Conservation (phyloP, 2,797 vertebrate genomes). For the Cryptoprocta ferox region DNA sequence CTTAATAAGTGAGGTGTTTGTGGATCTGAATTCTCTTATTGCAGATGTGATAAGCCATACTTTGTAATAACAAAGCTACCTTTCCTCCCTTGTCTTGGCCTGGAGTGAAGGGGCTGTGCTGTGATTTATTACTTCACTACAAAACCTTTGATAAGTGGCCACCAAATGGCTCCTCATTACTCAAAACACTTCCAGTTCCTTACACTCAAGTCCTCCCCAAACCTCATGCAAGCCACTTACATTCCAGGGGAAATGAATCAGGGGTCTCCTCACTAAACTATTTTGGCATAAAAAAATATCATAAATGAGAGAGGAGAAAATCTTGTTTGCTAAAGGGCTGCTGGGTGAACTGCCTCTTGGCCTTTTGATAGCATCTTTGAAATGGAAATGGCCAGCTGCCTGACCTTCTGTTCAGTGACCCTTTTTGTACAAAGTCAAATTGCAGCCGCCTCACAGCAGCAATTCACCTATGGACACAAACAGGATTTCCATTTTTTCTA, state of each 20-base stretch:
- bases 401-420: conserved; percentile 98
- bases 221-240: conserved; percentile 86
- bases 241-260: conserved; percentile 90
- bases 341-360: conserved; percentile 90
- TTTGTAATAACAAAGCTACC: conserved; percentile 91
- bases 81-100: conserved; percentile 85
- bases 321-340: conserved; percentile 90
- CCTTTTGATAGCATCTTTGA: conserved; percentile 95
- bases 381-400: conserved; percentile 99
- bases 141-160: conserved; percentile 89
- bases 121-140: conserved; percentile 92
- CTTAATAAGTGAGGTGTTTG: conserved; percentile 81
- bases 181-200: conserved; percentile 91
- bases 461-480: conserved; percentile 90
- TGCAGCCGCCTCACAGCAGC: conserved; percentile 89
- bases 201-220: conserved; percentile 86
- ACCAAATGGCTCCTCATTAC: conserved; percentile 92
- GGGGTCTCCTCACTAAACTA: conserved; percentile 86
- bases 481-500: conserved; percentile 80
- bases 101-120: conserved; percentile 85
- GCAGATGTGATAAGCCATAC: conserved; percentile 89
- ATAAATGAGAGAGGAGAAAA: conserved; percentile 92
- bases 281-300: conserved; percentile 93
- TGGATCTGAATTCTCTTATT: conserved; percentile 87
- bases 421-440: conserved; percentile 95